A percentile compares a stretch with the other conserved stretches of the same genome.
These are phyloP conservation scores for Magallana nippona DNA, from an alignment of 2,888 invertebrate species.

Conservation along the genomic window DNA sequence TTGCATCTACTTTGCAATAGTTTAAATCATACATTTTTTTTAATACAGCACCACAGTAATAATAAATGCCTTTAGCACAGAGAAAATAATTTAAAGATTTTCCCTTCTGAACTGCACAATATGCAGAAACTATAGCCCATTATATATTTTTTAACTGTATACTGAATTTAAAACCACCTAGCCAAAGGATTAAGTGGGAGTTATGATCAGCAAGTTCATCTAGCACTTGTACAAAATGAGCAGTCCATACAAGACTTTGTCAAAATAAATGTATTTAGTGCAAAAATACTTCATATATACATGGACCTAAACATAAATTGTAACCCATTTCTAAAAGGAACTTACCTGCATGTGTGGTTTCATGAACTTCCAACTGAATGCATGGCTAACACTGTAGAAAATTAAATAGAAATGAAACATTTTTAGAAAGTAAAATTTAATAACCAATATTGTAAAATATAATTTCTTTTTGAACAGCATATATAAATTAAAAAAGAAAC, in stretches of 20 bases:
- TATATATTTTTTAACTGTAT: neutral
- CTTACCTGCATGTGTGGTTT: conserved; percentile 93
- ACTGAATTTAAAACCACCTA: conserved; percentile 32
- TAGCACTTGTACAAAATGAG: neutral
- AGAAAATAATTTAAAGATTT: too few relatives aligned
- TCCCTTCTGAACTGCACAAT: too few relatives aligned
- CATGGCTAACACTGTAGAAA: conserved; percentile 87
- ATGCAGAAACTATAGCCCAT: too few relatives aligned
- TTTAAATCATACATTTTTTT: too few relatives aligned
- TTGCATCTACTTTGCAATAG: too few relatives aligned
- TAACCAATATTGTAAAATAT: too few relatives aligned
- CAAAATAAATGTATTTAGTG: neutral
- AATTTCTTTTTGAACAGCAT: too few relatives aligned
- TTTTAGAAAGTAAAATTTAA: too few relatives aligned
- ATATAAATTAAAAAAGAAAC: too few relatives aligned
- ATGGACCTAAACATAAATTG: neutral
- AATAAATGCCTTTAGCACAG: too few relatives aligned
- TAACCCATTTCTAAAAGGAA: neutral
- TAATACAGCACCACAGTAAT: too few relatives aligned
- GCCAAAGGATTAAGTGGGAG: conserved; percentile 7
- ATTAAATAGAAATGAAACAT: neutral
- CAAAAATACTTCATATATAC: neutral
- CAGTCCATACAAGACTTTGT: neutral
- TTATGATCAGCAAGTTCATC: conserved; percentile 29
- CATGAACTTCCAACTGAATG: conserved; percentile 96